Conservation (phyloP, 2,888 invertebrate species). For the Mythimna impura region DNA sequence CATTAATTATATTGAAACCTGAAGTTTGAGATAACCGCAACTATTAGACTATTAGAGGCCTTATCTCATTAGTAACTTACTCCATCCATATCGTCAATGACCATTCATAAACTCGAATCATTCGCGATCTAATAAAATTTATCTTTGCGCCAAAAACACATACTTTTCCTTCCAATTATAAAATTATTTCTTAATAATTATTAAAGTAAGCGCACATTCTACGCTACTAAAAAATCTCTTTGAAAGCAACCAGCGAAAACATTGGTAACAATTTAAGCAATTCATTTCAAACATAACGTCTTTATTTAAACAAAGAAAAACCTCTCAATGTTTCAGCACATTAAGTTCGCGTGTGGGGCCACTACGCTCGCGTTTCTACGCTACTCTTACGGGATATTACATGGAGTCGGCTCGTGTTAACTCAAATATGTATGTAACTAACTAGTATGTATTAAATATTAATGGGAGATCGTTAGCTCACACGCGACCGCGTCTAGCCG, state of each 20-base stretch:
- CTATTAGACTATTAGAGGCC: constrained; percentile 11
- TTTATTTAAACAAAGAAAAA: constrained; percentile 44
- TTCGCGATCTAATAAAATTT: background rate
- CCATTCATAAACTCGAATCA: constrained; percentile 15
- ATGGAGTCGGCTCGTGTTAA: constrained; percentile 55
- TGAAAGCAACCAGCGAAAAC: constrained; percentile 20
- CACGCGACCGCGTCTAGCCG: constrained; percentile 84
- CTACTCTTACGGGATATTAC: constrained; percentile 60
- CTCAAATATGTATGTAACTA: constrained; percentile 72
- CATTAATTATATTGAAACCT: constrained; percentile 20
- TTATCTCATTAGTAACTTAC: constrained; percentile 11
- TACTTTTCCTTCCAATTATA: background rate
- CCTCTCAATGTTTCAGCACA: constrained; percentile 63
- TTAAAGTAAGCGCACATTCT: background rate
- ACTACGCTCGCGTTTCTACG: constrained; percentile 47
- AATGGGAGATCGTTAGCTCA: constrained; percentile 77
- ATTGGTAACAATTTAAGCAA: constrained; percentile 30
- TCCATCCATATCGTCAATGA: background rate
- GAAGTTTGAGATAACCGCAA: constrained; percentile 19
- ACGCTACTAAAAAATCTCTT: constrained; percentile 11
- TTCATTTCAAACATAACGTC: constrained; percentile 37
- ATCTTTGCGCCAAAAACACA: background rate
- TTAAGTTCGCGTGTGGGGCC: constrained; percentile 70
- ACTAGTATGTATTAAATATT: constrained; percentile 75
- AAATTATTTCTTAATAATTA: background rate